These are phyloP conservation scores for Xestia rhomboidea DNA, from an alignment of 2,888 invertebrate genomes.

Conservation along the genomic window DNA sequence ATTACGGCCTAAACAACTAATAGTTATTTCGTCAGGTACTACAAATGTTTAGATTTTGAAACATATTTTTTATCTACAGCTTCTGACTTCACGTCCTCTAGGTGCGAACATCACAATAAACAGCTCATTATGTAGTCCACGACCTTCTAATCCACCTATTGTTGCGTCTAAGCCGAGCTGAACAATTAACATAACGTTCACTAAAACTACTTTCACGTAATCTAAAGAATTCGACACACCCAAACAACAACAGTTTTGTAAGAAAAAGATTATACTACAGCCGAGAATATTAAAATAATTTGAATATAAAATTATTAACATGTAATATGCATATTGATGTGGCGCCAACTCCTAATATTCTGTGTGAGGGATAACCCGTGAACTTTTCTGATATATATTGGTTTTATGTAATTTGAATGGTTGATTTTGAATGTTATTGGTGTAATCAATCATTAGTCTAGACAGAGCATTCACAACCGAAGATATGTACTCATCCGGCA, in stretches of 20 bases:
- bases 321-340: conserved; percentile 49
- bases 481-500: background rate
- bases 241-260: conserved; percentile 55
- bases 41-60: conserved; percentile 15
- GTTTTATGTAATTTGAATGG: conserved; percentile 18
- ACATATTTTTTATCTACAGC: background rate
- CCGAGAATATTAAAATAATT: conserved; percentile 45
- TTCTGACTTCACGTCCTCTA: background rate
- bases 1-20: conserved; percentile 8
- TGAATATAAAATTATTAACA: conserved; percentile 48
- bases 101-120: background rate
- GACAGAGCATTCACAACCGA: background rate
- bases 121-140: conserved; percentile 26
- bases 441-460: background rate
- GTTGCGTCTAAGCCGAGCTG: conserved; percentile 32
- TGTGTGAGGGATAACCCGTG: conserved; percentile 33
- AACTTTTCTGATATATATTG: conserved; percentile 28
- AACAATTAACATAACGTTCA: conserved; percentile 54
- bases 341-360: conserved; percentile 43
- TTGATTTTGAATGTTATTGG: background rate
- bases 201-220: conserved; percentile 54
- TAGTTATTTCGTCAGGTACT: conserved; percentile 12
- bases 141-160: conserved; percentile 44
- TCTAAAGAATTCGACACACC: conserved; percentile 52
- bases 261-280: conserved; percentile 49